Percentiles rank a stretch among this genome's conserved stretches.
Evolutionary conservation across 2,888 invertebrate species (phyloP).

Genomic region (Platypus cylindrus): DNA sequence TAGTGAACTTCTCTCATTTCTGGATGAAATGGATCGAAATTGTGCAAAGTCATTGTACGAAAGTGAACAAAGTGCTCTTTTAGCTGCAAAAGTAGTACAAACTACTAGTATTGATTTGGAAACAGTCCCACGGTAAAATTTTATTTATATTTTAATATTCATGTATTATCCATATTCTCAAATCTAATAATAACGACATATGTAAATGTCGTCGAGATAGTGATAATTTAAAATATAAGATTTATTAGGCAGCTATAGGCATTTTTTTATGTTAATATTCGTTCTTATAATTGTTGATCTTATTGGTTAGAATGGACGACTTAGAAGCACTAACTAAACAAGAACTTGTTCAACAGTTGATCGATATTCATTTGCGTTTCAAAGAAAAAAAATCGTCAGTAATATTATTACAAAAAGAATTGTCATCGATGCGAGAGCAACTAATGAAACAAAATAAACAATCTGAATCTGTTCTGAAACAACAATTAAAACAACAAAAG

Average conservation of each 20-base stretch:
- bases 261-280: too few relatives aligned
- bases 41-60: conserved; percentile 26
- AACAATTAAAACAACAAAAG: conserved; percentile 45
- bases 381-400: conserved; percentile 50
- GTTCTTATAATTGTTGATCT: too few relatives aligned
- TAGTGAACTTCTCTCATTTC: conserved; percentile 51
- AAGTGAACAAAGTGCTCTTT: conserved; percentile 25
- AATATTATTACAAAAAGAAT: conserved; percentile 45
- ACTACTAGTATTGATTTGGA: conserved; percentile 26
- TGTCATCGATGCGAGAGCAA: conserved; percentile 43
- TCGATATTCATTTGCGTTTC: conserved; percentile 46
- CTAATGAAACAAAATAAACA: conserved; percentile 32
- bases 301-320: conserved; percentile 43
- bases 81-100: conserved; percentile 24
- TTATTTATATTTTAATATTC: neutral
- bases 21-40: conserved; percentile 48
- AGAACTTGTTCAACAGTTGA: conserved; percentile 48
- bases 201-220: too few relatives aligned
- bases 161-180: too few relatives aligned
- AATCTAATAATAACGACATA: too few relatives aligned
- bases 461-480: conserved; percentile 32
- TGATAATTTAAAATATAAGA: too few relatives aligned
- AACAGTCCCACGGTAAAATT: conserved; percentile 31
- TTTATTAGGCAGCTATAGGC: too few relatives aligned
- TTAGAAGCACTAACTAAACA: conserved; percentile 43